Evolutionary conservation across 2,888 invertebrate species (phyloP).

Genomic region (Andrena fulva): DNA sequence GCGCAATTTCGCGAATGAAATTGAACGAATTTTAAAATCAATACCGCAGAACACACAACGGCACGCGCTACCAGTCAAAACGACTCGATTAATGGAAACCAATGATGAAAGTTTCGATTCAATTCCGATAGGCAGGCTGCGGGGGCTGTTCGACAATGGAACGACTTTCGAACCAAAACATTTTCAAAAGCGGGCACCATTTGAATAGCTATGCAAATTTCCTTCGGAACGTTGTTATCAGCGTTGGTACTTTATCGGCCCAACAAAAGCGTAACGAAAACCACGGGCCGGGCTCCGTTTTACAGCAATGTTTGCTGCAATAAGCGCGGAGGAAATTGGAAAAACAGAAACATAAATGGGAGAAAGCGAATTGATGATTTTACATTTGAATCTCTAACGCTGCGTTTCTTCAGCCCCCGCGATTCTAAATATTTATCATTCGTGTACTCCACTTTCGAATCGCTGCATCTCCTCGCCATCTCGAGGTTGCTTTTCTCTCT

Average conservation of each 20-base stretch:
- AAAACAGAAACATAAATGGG: too few species aligned
- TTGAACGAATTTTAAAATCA: slow-evolving; percentile 14
- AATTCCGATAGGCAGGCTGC: background rate
- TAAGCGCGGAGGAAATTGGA: too few species aligned
- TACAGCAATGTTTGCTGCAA: background rate
- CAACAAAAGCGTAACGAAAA: background rate
- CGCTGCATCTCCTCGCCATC: too few species aligned
- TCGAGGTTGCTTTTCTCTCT: too few species aligned
- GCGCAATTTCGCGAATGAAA: background rate
- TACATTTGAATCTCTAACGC: too few species aligned
- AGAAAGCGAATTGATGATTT: too few species aligned
- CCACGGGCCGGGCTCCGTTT: background rate
- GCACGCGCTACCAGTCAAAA: background rate
- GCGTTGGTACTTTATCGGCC: background rate
- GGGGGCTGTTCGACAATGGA: slow-evolving; percentile 10
- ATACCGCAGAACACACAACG: background rate
- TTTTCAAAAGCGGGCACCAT: slow-evolving; percentile 22
- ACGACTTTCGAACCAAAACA: slow-evolving; percentile 19
- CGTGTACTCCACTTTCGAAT: too few species aligned
- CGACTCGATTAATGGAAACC: slow-evolving; percentile 43
- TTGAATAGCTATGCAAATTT: slow-evolving; percentile 11
- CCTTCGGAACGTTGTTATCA: background rate
- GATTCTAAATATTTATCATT: too few species aligned
- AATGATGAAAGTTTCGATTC: slow-evolving; percentile 43
- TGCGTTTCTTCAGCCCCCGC: too few species aligned